Evolutionary conservation across 1,140 invertebrate genomes (phyloP).

Genomic region (Diorhabda carinulata): DNA sequence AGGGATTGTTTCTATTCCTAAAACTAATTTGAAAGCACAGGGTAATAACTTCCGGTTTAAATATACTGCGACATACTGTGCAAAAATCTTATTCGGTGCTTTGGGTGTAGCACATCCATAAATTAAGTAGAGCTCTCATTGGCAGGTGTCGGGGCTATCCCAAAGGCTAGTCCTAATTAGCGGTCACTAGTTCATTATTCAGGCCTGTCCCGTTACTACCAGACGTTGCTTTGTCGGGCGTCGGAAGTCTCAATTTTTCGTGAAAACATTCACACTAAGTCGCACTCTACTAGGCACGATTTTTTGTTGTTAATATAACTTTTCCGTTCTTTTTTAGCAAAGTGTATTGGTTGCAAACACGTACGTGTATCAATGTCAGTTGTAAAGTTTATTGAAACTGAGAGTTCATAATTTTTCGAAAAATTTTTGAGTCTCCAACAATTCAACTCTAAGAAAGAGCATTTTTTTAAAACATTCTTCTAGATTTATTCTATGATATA

Average conservation of each 20-base stretch:
- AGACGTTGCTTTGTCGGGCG: slow-evolving; percentile 39
- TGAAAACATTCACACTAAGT: background rate
- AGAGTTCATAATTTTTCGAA: no score
- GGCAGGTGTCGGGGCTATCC: slow-evolving; percentile 45
- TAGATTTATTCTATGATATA: no score
- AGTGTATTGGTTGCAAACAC: no score
- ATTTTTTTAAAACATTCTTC: no score
- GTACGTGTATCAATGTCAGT: no score
- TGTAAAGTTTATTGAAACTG: no score
- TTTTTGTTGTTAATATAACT: no score
- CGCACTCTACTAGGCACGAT: no score
- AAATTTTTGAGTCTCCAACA: no score
- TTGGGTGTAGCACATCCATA: background rate
- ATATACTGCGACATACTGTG: background rate
- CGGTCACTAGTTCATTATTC: slow-evolving; percentile 45
- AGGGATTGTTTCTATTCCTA: no score
- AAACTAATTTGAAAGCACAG: background rate
- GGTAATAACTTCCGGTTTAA: background rate
- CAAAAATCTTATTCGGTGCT: background rate
- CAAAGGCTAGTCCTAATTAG: slow-evolving; percentile 46
- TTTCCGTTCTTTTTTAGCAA: no score
- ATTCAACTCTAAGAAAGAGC: no score
- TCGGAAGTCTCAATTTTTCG: slow-evolving; percentile 37
- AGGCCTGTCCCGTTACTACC: slow-evolving; percentile 32
- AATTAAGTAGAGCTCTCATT: slow-evolving; percentile 31